Percentiles rank a stretch among this genome's conserved stretches.
Evolutionary conservation across 2,888 invertebrate species (phyloP).

Genomic region (Thereva nobilitata): DNA sequence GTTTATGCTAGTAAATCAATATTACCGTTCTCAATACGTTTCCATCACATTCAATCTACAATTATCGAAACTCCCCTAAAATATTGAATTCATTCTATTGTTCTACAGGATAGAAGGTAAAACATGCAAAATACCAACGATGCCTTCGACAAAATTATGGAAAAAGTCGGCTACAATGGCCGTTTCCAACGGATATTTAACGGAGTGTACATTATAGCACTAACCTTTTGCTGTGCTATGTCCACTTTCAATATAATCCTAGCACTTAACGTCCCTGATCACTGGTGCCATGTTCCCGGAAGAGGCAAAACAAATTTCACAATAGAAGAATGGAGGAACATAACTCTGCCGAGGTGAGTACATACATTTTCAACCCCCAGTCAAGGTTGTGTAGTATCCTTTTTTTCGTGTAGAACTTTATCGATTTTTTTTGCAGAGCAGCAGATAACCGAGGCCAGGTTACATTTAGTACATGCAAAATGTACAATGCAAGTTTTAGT

Average conservation of each 20-base stretch:
- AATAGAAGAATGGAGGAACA: constrained; percentile 59
- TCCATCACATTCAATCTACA: no score
- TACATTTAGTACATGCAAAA: constrained; percentile 58
- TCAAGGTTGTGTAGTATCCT: no score
- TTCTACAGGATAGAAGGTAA: constrained; percentile 22
- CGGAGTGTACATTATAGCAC: constrained; percentile 58
- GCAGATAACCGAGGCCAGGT: constrained; percentile 53
- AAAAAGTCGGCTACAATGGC: constrained; percentile 61
- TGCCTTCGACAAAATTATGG: constrained; percentile 62
- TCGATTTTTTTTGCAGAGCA: constrained; percentile 46
- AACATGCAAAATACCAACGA: constrained; percentile 48
- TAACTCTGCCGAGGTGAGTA: constrained; percentile 62
- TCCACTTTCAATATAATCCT: constrained; percentile 62
- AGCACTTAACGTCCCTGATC: constrained; percentile 62
- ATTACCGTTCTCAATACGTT: neutral
- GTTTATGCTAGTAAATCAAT: no score
- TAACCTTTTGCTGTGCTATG: constrained; percentile 60
- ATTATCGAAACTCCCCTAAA: constrained; percentile 1
- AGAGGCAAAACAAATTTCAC: constrained; percentile 59
- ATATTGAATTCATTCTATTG: neutral
- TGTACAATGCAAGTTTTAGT: constrained; percentile 57
- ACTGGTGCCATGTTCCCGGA: constrained; percentile 64
- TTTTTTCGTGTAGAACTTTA: no score
- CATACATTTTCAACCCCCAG: neutral
- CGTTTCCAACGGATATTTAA: constrained; percentile 61